Conservation (phyloP, 2,888 invertebrate genomes). For the Leucophenga maculata region DNA sequence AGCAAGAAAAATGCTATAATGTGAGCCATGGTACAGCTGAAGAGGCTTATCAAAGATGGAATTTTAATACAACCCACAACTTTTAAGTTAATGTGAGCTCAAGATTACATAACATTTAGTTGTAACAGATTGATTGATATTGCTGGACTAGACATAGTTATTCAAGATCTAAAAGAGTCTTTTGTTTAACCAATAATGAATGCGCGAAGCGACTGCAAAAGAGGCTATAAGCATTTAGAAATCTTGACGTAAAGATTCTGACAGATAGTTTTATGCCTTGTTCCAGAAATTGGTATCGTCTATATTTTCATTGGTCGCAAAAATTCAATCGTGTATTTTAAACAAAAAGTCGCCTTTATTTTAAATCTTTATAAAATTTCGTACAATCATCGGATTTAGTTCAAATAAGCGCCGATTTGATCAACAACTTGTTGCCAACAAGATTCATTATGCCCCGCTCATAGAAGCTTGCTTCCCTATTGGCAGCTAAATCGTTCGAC, state of each 20-base stretch:
- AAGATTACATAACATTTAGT: conserved; percentile 96
- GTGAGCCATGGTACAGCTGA: conserved; percentile 85
- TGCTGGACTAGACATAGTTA: conserved; percentile 89
- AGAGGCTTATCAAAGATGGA: conserved; percentile 73
- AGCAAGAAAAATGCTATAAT: conserved; percentile 89
- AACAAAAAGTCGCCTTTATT: no score
- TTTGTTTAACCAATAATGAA: conserved; percentile 96
- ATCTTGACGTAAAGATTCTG: conserved; percentile 91
- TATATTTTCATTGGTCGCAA: conserved; percentile 94
- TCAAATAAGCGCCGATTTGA: no score
- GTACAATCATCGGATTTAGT: no score
- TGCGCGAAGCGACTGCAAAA: conserved; percentile 95
- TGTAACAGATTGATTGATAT: conserved; percentile 91
- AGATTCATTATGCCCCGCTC: no score
- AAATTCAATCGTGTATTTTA: conserved; percentile 92
- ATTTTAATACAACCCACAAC: conserved; percentile 76
- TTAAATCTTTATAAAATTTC: no score
- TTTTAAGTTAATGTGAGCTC: conserved; percentile 93
- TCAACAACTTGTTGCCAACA: no score
- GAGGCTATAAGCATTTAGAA: conserved; percentile 96
- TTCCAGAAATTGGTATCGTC: conserved; percentile 97
- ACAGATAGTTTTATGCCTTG: conserved; percentile 99
- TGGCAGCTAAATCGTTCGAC: no score
- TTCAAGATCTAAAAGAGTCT: conserved; percentile 92
- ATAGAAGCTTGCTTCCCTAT: no score